These are phyloP conservation scores for Nilaparvata lugens DNA, from an alignment of 1,140 invertebrate genomes.

Conservation along the genomic window DNA sequence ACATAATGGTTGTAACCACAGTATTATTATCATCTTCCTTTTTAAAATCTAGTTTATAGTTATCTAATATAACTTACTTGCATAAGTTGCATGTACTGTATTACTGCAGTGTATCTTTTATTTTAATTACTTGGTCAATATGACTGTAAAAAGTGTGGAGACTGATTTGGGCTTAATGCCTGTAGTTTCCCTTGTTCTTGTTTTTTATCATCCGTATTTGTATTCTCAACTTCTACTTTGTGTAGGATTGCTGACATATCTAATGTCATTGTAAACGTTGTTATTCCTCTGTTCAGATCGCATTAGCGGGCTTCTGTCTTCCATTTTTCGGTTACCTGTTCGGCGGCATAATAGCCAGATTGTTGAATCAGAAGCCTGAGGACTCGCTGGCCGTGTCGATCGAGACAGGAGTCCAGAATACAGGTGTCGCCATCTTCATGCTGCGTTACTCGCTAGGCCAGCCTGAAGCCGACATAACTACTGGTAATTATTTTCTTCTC, in stretches of 20 bases:
- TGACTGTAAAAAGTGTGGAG: too few species aligned
- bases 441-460: conserved; percentile 57
- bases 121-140: too few species aligned
- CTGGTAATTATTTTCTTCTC: conserved; percentile 41
- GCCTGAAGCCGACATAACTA: conserved; percentile 71
- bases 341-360: conserved; percentile 51
- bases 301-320: conserved; percentile 70
- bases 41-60: too few species aligned
- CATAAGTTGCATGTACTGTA: too few species aligned
- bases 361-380: conserved; percentile 48
- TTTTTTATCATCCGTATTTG: too few species aligned
- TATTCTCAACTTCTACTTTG: too few species aligned
- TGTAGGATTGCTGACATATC: not conserved
- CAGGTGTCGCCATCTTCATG: conserved; percentile 83
- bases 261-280: conserved; percentile 29
- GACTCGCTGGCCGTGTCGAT: conserved; percentile 80
- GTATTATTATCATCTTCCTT: too few species aligned
- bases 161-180: too few species aligned
- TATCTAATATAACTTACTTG: too few species aligned
- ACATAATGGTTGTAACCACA: too few species aligned
- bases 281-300: conserved; percentile 52
- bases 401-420: conserved; percentile 93
- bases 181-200: too few species aligned
- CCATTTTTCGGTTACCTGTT: conserved; percentile 80
- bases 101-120: too few species aligned